phyloP scores from a whole-genome alignment of 2,888 invertebrate species.

The Hemithea aestivaria region DNA sequence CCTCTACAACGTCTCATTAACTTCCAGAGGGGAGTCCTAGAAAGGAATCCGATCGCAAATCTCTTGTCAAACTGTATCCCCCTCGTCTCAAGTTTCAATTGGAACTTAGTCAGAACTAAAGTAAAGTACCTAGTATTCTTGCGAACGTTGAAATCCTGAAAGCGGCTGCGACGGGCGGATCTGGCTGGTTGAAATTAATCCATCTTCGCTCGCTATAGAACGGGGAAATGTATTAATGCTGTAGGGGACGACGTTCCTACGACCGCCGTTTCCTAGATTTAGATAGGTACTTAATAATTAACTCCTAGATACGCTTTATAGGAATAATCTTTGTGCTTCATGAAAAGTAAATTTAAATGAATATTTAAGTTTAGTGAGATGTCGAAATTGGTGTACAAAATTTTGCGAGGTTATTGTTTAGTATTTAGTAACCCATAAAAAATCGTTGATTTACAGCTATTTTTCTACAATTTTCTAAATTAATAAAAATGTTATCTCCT shows the following conservation, averaged over 20 bases:
- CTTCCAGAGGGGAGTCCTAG: conserved; percentile 39
- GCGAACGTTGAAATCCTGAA: conserved; percentile 55
- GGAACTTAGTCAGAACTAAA: conserved; percentile 63
- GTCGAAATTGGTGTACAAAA: no score
- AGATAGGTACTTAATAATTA: conserved; percentile 13
- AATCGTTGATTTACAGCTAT: no score
- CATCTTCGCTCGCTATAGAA: conserved; percentile 57
- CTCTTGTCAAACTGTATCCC: conserved; percentile 62
- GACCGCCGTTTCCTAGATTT: not conserved
- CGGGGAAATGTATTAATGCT: conserved; percentile 53
- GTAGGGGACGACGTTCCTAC: conserved; percentile 20
- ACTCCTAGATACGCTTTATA: no score
- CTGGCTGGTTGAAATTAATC: conserved; percentile 71
- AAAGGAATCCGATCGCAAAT: conserved; percentile 54
- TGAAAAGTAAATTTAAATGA: no score
- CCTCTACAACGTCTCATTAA: conserved; percentile 24
- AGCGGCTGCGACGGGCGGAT: conserved; percentile 57
- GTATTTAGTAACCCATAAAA: no score
- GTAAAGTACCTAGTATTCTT: conserved; percentile 58
- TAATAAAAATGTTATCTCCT: no score
- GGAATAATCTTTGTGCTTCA: no score
- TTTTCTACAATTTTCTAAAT: no score
- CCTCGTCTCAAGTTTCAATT: conserved; percentile 60
- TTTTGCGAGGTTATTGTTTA: no score
- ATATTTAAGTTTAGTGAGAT: no score